Percentiles rank a stretch among this genome's conserved stretches.
These are phyloP conservation scores for Rousettus madagascariensis DNA, from an alignment of 2,797 vertebrate genomes.

Conservation along the genomic window DNA sequence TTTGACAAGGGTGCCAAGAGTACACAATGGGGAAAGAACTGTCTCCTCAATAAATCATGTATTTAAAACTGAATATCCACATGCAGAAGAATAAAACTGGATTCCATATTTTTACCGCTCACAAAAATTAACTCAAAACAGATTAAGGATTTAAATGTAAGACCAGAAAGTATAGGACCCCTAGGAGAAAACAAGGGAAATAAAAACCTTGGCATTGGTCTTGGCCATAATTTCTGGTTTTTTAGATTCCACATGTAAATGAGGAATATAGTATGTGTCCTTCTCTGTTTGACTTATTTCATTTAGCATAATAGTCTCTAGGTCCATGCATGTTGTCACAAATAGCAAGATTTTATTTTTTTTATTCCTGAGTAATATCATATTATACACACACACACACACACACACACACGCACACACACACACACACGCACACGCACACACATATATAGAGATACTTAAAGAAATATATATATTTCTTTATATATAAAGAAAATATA, in stretches of 20 bases:
- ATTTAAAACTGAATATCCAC: neutral
- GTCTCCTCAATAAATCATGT: neutral
- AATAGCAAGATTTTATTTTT: neutral
- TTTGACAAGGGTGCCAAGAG: neutral
- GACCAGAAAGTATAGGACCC: neutral
- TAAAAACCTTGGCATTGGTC: neutral
- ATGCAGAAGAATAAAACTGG: neutral
- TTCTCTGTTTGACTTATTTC: neutral
- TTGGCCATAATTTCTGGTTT: neutral
- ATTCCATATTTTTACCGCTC: no score
- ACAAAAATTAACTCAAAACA: neutral
- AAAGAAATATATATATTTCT: no score
- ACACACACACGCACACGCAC: no score
- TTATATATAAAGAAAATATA: no score
- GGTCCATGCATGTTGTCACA: neutral
- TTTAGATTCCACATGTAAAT: neutral
- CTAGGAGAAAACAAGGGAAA: neutral
- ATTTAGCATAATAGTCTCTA: neutral
- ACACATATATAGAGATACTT: no score
- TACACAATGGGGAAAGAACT: neutral
- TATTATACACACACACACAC: no score
- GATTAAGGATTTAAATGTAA: neutral
- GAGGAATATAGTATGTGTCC: neutral
- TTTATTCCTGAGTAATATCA: neutral
- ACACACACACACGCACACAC: no score